These are phyloP conservation scores for Conchocele bisecta DNA, from an alignment of 2,888 invertebrate genomes.

Conservation along the genomic window DNA sequence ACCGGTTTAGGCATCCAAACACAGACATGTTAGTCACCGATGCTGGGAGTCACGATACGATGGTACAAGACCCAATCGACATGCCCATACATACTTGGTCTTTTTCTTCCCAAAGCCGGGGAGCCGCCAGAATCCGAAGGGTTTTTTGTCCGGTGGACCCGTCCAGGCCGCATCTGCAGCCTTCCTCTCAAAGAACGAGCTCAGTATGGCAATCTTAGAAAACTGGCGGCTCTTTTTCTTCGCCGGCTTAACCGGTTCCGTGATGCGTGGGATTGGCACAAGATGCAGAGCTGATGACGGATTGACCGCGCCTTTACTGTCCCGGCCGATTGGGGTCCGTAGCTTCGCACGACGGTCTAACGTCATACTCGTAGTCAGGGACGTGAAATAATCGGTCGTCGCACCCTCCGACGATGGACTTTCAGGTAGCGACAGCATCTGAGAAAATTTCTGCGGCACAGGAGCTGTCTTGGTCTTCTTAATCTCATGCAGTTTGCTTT, in stretches of 20 bases:
- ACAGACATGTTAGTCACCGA: too few relatives aligned
- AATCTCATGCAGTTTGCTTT: conserved; percentile 70
- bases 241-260: conserved; percentile 43
- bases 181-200: conserved; percentile 78
- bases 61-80: too few relatives aligned
- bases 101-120: conserved; percentile 47
- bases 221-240: conserved; percentile 50
- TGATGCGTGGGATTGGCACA: conserved; percentile 33
- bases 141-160: conserved; percentile 31
- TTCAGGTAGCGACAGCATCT: conserved; percentile 50
- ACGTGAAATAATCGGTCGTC: conserved; percentile 66
- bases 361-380: conserved; percentile 74
- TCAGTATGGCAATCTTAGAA: conserved; percentile 77
- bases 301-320: conserved; percentile 48
- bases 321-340: conserved; percentile 9
- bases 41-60: too few relatives aligned
- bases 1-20: too few relatives aligned
- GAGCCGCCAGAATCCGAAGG: conserved; percentile 41
- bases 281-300: conserved; percentile 41
- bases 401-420: conserved; percentile 53
- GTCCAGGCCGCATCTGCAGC: conserved; percentile 61
- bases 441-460: conserved; percentile 44
- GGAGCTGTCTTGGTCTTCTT: conserved; percentile 78
- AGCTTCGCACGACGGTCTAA: conserved; percentile 65
- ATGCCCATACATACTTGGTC: conserved; percentile 32